Conservation (phyloP, 2,888 invertebrate genomes). For the Dusona sp. region DNA sequence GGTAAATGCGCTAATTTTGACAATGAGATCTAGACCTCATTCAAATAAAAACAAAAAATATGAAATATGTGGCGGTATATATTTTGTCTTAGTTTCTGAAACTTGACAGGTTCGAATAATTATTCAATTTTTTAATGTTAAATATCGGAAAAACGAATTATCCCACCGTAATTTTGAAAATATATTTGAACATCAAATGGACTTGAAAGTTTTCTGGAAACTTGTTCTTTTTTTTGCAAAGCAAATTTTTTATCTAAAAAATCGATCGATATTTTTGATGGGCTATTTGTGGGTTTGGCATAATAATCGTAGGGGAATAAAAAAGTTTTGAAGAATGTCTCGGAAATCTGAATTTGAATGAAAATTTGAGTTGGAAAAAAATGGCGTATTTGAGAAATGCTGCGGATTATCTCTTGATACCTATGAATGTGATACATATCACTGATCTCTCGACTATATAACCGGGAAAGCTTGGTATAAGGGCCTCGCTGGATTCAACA, state of each 20-base stretch:
- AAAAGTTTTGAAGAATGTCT: too few relatives aligned
- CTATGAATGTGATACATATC: not conserved
- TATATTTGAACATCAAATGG: not conserved
- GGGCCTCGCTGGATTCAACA: constrained; percentile 40
- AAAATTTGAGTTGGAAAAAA: not conserved
- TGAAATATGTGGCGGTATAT: not conserved
- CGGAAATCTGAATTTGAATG: not conserved
- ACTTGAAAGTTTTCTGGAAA: not conserved
- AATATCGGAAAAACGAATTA: too few relatives aligned
- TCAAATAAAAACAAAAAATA: not conserved
- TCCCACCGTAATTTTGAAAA: not conserved
- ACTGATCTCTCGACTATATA: constrained; percentile 22
- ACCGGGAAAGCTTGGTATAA: constrained; percentile 40
- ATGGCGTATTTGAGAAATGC: not conserved
- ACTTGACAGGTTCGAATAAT: not conserved
- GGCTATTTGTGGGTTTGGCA: not conserved
- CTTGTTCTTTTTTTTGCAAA: not conserved
- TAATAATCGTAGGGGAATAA: not conserved
- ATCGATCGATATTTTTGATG: not conserved
- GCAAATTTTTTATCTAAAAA: too few relatives aligned
- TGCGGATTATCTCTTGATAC: not conserved
- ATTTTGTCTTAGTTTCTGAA: not conserved
- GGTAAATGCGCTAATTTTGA: not conserved
- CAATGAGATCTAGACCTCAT: not conserved
- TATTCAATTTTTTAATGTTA: too few relatives aligned